Evolutionary conservation across 1,140 invertebrate genomes (phyloP), one percentile per base, ranked within the genome.

Genomic region (Drosophila erecta): DNA sequence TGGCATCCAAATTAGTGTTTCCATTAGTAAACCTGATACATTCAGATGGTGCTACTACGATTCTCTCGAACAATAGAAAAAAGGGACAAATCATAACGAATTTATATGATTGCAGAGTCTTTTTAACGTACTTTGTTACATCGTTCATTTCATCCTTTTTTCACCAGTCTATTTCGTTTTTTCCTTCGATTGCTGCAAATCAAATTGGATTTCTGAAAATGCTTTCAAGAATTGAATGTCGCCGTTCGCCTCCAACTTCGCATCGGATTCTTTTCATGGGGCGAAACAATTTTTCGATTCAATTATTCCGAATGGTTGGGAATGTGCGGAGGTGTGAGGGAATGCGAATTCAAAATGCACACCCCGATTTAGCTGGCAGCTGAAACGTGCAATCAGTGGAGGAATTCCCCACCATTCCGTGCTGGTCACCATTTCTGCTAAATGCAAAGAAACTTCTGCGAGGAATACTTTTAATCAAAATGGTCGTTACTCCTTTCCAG

Each of bases 401-500:
- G 71, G 79, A 86, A 76, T 89, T 79, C 62, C 35, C 43, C 47
- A 57, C 51, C 43, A 53, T 69, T 66, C 44, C 33, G 58, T 49
- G 46, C 46, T 38, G 12, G 38, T 51, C 60, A 60, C 38, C 58
- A 44, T 79, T 75, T 67, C 57, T 50, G 56, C 47, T 57, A 86
- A 75, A 51, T 78, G 61, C 56, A 72, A 65, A 75, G 49, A 76
- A 81, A 83, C 75, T 75, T 79, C 70, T 83, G 79, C 56, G 55
- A 89, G 43, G 78, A 81, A 84, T 74, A 74, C 74, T 71, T 87
- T 60, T 67, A 89, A 84, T 90, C 84, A 80, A 83, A 89, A 89
- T 78, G 76, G 59, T 72, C 54, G 59, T 51, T 65, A 65, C 64
- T 67, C 64, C 33, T 14, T 22, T 22, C 49, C 64, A 80, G 80